Conservation (phyloP, 2,797 vertebrate species). For the Gastrophryne carolinensis region DNA sequence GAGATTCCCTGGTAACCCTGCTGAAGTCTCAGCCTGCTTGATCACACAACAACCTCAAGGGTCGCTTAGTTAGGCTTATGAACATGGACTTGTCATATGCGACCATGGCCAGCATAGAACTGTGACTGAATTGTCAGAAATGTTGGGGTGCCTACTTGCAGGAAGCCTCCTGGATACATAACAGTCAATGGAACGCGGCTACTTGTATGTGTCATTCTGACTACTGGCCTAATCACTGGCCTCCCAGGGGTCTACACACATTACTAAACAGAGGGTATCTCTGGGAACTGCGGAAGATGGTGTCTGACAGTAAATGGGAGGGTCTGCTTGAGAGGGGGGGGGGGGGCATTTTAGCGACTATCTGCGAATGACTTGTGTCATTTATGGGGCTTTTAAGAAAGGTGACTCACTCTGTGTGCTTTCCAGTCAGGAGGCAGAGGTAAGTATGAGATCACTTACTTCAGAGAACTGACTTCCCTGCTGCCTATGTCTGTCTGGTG, state of each 20-base stretch:
- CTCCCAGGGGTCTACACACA: background rate
- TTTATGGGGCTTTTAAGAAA: conserved; percentile 9
- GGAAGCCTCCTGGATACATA: too few species aligned
- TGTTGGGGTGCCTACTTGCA: too few species aligned
- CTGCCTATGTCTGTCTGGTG: too few species aligned
- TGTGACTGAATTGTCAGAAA: too few species aligned
- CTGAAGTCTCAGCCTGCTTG: too few species aligned
- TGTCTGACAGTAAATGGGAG: background rate
- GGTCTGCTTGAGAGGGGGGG: background rate
- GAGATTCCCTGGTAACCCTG: too few species aligned
- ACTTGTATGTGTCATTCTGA: background rate
- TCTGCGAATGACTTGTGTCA: background rate
- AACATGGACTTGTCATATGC: too few species aligned
- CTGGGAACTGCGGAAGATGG: background rate
- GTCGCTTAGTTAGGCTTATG: too few species aligned
- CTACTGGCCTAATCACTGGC: background rate
- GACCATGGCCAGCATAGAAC: too few species aligned
- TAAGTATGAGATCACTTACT: conserved; percentile 13
- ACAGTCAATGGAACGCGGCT: too few species aligned
- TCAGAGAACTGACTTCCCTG: too few species aligned
- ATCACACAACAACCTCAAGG: too few species aligned
- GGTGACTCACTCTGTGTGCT: background rate
- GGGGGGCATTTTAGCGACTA: background rate
- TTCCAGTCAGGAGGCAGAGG: background rate
- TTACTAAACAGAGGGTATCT: background rate